phyloP scores from a whole-genome alignment of 2,797 vertebrate species.

The Varecia variegata region DNA sequence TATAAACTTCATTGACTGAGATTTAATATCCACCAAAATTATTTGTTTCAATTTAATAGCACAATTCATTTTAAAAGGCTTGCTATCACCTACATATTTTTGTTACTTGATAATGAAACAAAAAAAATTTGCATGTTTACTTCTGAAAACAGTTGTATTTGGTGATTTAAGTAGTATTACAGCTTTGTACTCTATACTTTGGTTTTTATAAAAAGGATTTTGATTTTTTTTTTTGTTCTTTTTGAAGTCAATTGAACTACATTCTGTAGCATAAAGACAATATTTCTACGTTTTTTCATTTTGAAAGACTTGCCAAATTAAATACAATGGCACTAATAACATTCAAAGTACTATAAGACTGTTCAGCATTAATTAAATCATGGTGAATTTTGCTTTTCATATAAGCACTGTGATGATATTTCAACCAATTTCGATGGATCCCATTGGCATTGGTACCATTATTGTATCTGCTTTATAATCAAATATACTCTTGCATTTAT shows the following conservation, averaged over 20 bases:
- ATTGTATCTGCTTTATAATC: not conserved
- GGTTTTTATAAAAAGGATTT: constrained; percentile 23
- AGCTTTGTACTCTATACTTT: not conserved
- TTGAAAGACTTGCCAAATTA: constrained; percentile 48
- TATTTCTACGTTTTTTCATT: constrained; percentile 17
- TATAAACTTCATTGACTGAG: not conserved
- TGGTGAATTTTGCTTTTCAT: not conserved
- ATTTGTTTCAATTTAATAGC: not conserved
- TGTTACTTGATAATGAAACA: constrained; percentile 23
- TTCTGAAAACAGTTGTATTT: constrained; percentile 15
- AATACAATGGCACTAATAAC: not conserved
- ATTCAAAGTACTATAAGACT: not conserved
- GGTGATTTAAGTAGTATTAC: not conserved
- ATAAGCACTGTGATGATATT: not conserved
- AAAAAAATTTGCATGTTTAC: not conserved
- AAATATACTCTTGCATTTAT: constrained; percentile 21
- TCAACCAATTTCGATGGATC: not conserved
- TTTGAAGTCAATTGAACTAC: not conserved
- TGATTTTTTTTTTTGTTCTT: not conserved
- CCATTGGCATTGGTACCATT: not conserved
- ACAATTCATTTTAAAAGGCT: not conserved
- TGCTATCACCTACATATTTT: not conserved
- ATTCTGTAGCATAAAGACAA: not conserved
- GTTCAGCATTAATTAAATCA: not conserved
- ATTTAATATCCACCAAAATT: not conserved